phyloP scores from a whole-genome alignment of 1,140 invertebrate genomes.

The Elymnias hypermnestra region DNA sequence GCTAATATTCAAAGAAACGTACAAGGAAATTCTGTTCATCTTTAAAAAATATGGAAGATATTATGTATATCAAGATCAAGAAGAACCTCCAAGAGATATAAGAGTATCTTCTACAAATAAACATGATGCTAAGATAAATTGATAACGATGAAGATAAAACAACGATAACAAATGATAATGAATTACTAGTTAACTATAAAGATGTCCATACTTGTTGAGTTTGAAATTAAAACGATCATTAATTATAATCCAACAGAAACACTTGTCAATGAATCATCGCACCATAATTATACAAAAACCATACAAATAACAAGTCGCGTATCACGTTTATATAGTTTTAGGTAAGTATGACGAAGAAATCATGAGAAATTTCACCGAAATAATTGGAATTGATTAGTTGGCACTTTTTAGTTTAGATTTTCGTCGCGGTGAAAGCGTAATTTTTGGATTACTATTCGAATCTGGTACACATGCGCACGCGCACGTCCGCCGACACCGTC shows the following conservation, averaged over 20 bases:
- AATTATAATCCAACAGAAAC: conserved; percentile 1
- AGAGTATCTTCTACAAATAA: conserved; percentile 5
- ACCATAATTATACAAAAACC: not conserved
- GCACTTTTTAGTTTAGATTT: conserved; percentile 31
- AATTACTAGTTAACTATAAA: too few relatives aligned
- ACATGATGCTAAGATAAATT: conserved; percentile 1
- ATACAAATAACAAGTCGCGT: not conserved
- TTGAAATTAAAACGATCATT: not conserved
- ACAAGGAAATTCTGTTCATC: too few relatives aligned
- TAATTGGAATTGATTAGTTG: conserved; percentile 17
- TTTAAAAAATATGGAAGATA: too few relatives aligned
- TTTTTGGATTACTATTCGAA: conserved; percentile 22
- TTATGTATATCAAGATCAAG: too few relatives aligned
- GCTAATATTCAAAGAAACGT: too few relatives aligned
- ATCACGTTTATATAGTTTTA: not conserved
- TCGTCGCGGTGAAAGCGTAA: conserved; percentile 35
- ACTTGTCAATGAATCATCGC: conserved; percentile 6
- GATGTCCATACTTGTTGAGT: not conserved
- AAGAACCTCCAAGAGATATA: too few relatives aligned
- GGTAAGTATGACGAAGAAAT: conserved; percentile 6
- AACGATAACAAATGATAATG: conserved; percentile 3
- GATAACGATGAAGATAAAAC: conserved; percentile 1
- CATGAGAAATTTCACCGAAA: conserved; percentile 22
- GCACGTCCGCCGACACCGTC: conserved; percentile 39
- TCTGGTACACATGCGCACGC: conserved; percentile 25